Base-by-base conservation (phyloP, 2,797 vertebrate species). In the Cryptoprocta ferox region DNA sequence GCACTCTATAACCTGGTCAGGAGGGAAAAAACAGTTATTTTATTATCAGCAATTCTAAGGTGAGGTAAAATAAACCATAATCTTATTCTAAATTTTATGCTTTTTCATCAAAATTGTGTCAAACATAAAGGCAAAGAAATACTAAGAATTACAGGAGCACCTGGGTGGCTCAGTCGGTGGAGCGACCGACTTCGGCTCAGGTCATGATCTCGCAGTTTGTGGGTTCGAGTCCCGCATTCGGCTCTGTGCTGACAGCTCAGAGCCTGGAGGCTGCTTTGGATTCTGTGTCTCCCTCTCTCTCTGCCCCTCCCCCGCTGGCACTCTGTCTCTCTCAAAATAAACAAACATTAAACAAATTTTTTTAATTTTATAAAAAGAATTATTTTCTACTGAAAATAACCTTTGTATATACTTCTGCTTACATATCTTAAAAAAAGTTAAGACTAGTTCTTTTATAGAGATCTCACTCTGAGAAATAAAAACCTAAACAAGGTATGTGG, bases 1-100 rank as follows among this genome's bases (percentile, higher is more conserved):
- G 97, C 99, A 99, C 89, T 99, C 99, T 71, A 99, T 96, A 88
- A 98, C 98, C 99, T 99, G 97, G 28, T 10, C 63, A 86, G 84
- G 26, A 84, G 3, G 14, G 61, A 37, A 94, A 78, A 26, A 11
- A 92, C 71, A 48, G 35, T 30, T 30, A n/a, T 5, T 75, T 50
- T 30, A 66, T 6, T 32, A 37, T 30, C 11, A 53, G 15, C 50
- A 24, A 12, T 32, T 81, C 45, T 35, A 24, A 79, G 16, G 10
- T 5, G 6, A 96, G 10, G 53, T 26, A 28, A 83, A 80, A 71
- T 2, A 73, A 3, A 48, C n/a, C 39, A 19, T 1, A 14, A 35
- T 12, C 35, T 91, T 56, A 50, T 37, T 56, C 73, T 76, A 80
- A 86, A 70, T 50, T 15, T 39, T 37, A 68, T 5, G 28, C 42